Evolutionary conservation across 2,113 vertebrate genomes (phyloP).

Genomic region (Lipotes vexillifer): DNA sequence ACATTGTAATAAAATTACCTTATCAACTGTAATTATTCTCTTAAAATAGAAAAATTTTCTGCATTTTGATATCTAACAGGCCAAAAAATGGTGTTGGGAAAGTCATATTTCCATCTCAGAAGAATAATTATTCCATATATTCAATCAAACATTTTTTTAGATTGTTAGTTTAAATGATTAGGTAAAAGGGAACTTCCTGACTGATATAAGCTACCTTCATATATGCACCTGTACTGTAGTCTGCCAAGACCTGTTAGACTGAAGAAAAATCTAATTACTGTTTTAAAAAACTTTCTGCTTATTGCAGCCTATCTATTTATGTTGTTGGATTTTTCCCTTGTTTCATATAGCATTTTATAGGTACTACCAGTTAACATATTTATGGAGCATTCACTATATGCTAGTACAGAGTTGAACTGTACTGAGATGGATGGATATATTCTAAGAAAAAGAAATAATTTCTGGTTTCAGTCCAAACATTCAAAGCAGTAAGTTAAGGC

Average conservation of each 20-base stretch:
- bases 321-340: neutral
- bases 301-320: neutral
- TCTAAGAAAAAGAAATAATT: neutral
- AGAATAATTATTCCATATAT: neutral
- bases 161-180: slow-evolving; percentile 13
- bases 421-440: neutral
- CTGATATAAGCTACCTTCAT: neutral
- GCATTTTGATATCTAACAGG: neutral
- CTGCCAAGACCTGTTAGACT: neutral
- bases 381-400: neutral
- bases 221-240: neutral
- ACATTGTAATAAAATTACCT: slow-evolving; percentile 11
- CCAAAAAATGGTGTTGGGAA: neutral
- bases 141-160: neutral
- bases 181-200: neutral
- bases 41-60: neutral
- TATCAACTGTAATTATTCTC: neutral
- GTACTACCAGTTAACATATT: neutral
- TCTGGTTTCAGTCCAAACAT: neutral
- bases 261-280: neutral
- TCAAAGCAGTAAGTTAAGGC: neutral
- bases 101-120: fast-evolving
- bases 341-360: neutral
- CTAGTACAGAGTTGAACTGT: neutral
- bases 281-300: neutral